Evolutionary conservation across 37 sponge, comb jelly and placozoan genomes (phyloP).

Genomic region (Ianthella basta): DNA sequence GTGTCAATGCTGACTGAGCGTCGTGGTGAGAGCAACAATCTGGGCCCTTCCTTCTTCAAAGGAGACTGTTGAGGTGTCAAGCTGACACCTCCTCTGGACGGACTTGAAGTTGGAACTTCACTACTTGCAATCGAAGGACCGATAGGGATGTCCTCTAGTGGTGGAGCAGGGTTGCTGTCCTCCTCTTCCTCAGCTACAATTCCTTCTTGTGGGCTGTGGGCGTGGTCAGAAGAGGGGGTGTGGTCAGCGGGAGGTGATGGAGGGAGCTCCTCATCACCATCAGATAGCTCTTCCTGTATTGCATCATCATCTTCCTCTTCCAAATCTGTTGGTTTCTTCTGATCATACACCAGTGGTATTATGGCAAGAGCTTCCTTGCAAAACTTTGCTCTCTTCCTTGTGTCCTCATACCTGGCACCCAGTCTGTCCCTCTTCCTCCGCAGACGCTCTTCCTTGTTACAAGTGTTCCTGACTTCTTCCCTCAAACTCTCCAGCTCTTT

Average conservation of each 20-base stretch:
- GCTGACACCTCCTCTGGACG: too few species aligned
- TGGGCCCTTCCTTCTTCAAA: not conserved
- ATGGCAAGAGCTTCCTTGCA: constrained; percentile 26
- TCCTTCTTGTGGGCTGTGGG: not conserved
- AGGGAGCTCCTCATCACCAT: constrained; percentile 2
- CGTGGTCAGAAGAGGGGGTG: not conserved
- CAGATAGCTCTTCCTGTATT: constrained; percentile 3
- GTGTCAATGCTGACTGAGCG: not conserved
- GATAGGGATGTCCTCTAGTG: too few species aligned
- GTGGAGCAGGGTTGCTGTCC: too few species aligned
- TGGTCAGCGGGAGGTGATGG: constrained; percentile 15
- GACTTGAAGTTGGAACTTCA: too few species aligned
- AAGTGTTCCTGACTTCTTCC: constrained; percentile 1
- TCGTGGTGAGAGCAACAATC: not conserved
- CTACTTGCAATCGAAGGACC: too few species aligned
- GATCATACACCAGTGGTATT: not conserved
- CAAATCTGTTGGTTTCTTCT: not conserved
- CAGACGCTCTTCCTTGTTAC: constrained; percentile 7
- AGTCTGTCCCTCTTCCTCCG: constrained; percentile 8
- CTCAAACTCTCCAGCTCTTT: not conserved
- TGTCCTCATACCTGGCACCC: not conserved
- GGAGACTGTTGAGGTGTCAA: too few species aligned
- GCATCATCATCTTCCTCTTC: constrained; percentile 2
- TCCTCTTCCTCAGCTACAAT: not conserved
- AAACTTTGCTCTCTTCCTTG: constrained; percentile 11